Percentiles rank a stretch among this genome's conserved stretches.
Evolutionary conservation across 2,888 invertebrate species (phyloP).

Genomic region (Pristionchus mayeri): DNA sequence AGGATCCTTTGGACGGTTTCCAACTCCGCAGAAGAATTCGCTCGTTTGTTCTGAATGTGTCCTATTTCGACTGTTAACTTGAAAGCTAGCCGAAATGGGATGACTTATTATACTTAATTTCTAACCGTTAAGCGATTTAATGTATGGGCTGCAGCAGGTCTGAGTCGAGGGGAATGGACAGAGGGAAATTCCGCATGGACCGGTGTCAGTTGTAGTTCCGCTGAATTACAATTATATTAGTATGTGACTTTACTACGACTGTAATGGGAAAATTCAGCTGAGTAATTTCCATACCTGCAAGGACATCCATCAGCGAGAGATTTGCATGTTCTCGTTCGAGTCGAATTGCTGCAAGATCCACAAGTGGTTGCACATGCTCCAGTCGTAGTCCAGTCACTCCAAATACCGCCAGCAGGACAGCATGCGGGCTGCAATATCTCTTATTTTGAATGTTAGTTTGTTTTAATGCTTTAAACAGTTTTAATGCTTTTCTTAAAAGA

Average conservation of each 20-base stretch:
- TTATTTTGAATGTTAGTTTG: not conserved
- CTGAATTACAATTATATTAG: not conserved
- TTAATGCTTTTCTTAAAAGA: too few species aligned
- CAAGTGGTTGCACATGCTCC: constrained; percentile 56
- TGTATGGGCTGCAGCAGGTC: constrained; percentile 59
- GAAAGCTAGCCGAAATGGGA: too few species aligned
- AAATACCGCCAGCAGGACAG: constrained; percentile 61
- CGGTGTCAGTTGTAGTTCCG: not conserved
- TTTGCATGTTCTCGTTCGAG: constrained; percentile 50
- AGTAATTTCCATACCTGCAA: constrained; percentile 50
- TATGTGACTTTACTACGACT: not conserved
- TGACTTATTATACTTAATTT: not conserved
- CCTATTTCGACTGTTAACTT: too few species aligned
- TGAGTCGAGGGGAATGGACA: constrained; percentile 60
- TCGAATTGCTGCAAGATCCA: constrained; percentile 57
- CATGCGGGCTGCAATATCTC: constrained; percentile 47
- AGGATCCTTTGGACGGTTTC: not conserved
- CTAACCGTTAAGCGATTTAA: constrained; percentile 51
- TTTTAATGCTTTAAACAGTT: too few species aligned
- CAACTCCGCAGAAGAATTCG: constrained; percentile 35
- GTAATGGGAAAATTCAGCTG: too few species aligned
- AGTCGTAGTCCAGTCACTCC: constrained; percentile 62
- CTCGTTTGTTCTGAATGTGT: not conserved
- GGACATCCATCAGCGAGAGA: constrained; percentile 53
- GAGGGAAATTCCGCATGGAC: constrained; percentile 46